Conservation (phyloP, 2,113 vertebrate genomes). For the Henicopernis longicauda region DNA sequence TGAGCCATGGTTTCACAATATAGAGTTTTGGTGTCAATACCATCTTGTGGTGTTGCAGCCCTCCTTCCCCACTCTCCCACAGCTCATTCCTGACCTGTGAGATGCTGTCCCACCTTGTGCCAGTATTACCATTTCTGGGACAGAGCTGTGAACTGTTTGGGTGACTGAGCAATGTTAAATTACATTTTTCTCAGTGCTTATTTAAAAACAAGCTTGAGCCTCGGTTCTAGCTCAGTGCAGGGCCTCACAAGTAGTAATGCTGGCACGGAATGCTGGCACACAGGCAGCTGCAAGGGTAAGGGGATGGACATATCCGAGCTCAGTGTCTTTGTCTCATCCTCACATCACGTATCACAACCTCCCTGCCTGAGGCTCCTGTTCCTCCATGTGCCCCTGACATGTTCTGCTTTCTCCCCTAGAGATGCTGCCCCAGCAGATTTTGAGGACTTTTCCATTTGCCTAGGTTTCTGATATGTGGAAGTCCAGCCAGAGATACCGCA, state of each 20-base stretch:
- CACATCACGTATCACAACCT: not conserved
- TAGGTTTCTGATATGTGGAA: not conserved
- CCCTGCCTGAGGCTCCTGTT: not conserved
- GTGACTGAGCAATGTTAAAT: not conserved
- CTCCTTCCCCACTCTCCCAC: not conserved
- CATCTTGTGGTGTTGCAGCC: not conserved
- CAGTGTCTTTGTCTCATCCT: not conserved
- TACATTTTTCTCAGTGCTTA: not conserved
- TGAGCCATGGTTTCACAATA: not conserved
- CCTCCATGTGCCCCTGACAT: accelerated
- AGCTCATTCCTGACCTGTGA: not conserved
- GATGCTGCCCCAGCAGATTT: not conserved
- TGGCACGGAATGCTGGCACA: not conserved
- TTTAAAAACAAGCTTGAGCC: not conserved
- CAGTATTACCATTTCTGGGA: not conserved
- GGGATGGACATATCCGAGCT: not conserved
- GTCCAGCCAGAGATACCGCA: not conserved
- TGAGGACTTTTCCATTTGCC: not conserved
- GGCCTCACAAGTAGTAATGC: not conserved
- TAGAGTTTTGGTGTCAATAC: not conserved
- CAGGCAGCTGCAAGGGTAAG: not conserved
- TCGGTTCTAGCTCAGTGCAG: not conserved
- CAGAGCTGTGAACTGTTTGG: not conserved
- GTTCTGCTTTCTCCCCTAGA: not conserved
- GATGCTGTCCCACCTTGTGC: not conserved